Conservation (phyloP, 2,113 vertebrate genomes). For the Cygnus atratus region DNA sequence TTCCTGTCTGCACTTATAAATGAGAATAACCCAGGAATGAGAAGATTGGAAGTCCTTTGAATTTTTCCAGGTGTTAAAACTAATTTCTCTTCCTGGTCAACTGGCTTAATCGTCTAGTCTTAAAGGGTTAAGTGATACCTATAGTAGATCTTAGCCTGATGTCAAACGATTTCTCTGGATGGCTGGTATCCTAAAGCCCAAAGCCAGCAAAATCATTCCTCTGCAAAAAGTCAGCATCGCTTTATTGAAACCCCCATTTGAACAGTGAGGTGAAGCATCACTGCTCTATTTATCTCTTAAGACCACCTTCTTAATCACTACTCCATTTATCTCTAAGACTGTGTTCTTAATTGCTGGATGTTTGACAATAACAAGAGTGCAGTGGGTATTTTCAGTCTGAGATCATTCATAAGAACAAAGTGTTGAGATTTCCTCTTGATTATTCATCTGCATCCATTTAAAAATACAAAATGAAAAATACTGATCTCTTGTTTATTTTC, state of each 20-base stretch:
- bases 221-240: conserved; percentile 12
- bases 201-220: conserved; percentile 43
- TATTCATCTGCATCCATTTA: conserved; percentile 36
- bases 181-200: conserved; percentile 44
- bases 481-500: not conserved
- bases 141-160: conserved; percentile 57
- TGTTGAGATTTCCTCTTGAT: conserved; percentile 15
- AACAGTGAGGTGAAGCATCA: conserved; percentile 46
- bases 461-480: conserved; percentile 17
- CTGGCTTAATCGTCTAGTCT: conserved; percentile 50
- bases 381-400: conserved; percentile 28
- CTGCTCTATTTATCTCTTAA: conserved; percentile 59
- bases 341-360: conserved; percentile 34
- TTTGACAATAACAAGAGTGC: conserved; percentile 14
- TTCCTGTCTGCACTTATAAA: not conserved
- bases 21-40: not conserved
- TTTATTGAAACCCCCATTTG: conserved; percentile 49
- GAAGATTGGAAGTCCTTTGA: conserved; percentile 39
- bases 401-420: conserved; percentile 35
- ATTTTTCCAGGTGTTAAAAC: conserved; percentile 54
- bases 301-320: conserved; percentile 23
- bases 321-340: conserved; percentile 50
- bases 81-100: conserved; percentile 63
- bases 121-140: conserved; percentile 70
- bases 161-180: conserved; percentile 69